phyloP scores from a whole-genome alignment of 2,888 invertebrate species.

The Ischnura elegans region DNA sequence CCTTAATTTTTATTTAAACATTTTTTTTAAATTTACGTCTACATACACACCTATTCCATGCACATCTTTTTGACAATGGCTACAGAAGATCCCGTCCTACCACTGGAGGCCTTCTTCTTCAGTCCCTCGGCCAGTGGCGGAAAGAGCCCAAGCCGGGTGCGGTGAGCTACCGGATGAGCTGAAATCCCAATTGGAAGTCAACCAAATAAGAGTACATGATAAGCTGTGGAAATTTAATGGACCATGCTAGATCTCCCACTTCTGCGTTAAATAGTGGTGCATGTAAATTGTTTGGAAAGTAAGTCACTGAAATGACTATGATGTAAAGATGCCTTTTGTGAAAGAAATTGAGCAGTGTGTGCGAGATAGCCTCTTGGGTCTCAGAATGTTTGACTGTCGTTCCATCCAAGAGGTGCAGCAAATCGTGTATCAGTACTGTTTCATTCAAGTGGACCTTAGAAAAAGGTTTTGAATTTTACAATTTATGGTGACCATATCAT shows the following conservation, averaged over 20 bases:
- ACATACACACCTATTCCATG: too few species aligned
- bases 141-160: not conserved
- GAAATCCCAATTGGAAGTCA: not conserved
- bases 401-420: not conserved
- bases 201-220: not conserved
- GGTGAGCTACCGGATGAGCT: not conserved
- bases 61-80: conserved; percentile 86
- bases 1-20: too few species aligned
- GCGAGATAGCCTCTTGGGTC: not conserved
- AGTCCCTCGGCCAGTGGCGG: conserved; percentile 73
- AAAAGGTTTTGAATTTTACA: not conserved
- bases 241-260: not conserved
- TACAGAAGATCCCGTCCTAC: conserved; percentile 89
- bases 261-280: not conserved
- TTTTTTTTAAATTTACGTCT: too few species aligned
- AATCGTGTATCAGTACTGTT: not conserved
- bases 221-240: too few species aligned
- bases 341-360: not conserved
- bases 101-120: conserved; percentile 90
- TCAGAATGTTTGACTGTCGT: not conserved
- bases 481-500: not conserved
- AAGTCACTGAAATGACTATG: not conserved
- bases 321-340: not conserved
- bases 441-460: not conserved
- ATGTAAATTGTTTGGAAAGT: not conserved